Evolutionary conservation across 2,797 vertebrate genomes (phyloP).

Genomic region (Diplodus sargus): DNA sequence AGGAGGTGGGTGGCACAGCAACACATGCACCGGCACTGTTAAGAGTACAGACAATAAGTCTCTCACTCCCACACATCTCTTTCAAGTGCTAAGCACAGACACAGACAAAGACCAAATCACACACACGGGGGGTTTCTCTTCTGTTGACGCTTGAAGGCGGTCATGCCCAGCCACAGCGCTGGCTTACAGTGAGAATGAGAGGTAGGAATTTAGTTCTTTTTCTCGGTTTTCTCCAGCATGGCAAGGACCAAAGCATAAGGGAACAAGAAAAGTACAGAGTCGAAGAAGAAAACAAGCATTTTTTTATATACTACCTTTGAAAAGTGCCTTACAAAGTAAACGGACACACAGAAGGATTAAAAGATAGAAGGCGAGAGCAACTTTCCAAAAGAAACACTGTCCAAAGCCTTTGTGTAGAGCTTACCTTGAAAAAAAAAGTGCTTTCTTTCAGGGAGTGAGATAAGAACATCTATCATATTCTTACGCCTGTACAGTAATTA

Average conservation of each 20-base stretch:
- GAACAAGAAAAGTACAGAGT: slow-evolving; percentile 18
- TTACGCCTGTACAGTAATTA: background rate
- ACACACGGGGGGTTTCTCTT: slow-evolving; percentile 31
- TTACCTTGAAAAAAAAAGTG: background rate
- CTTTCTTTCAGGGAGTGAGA: background rate
- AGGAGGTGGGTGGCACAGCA: slow-evolving; percentile 61
- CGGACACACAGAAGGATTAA: slow-evolving; percentile 6
- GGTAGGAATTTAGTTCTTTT: background rate
- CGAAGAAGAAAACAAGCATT: background rate
- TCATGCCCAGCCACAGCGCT: slow-evolving; percentile 10
- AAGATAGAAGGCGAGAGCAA: background rate
- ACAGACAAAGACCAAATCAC: slow-evolving; percentile 35
- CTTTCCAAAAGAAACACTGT: background rate
- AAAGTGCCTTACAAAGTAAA: slow-evolving; percentile 21
- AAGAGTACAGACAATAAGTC: slow-evolving; percentile 54
- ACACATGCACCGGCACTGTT: slow-evolving; percentile 18
- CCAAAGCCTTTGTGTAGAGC: background rate
- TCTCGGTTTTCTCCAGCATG: background rate
- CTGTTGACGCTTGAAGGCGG: slow-evolving; percentile 55
- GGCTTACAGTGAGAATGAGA: slow-evolving; percentile 19
- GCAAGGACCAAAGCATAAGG: background rate
- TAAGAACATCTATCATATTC: background rate
- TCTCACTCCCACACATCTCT: slow-evolving; percentile 56
- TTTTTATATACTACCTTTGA: background rate
- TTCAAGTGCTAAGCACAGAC: slow-evolving; percentile 44